Conservation (phyloP, 2,888 invertebrate species). For the Ditylenchus weischeri region DNA sequence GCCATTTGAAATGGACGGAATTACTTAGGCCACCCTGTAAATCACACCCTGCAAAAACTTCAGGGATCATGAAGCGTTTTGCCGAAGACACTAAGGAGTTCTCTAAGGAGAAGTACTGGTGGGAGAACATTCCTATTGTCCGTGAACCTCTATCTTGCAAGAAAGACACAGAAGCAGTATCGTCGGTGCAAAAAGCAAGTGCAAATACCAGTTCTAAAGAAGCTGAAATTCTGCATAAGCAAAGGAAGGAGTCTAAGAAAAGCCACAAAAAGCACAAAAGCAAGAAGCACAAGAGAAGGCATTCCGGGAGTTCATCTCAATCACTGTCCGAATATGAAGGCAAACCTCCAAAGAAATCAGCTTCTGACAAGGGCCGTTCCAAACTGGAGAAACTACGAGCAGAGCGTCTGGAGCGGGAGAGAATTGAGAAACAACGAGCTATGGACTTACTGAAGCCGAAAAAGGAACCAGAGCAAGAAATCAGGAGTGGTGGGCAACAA, state of each 20-base stretch:
- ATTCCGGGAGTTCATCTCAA: constrained; percentile 8
- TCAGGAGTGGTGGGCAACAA: constrained; percentile 22
- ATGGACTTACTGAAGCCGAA: constrained; percentile 70
- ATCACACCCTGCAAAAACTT: constrained; percentile 7
- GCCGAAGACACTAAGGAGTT: constrained; percentile 68
- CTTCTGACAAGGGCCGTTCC: constrained; percentile 37
- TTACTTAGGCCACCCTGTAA: no score
- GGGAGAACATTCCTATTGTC: constrained; percentile 66
- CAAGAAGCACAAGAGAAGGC: constrained; percentile 21
- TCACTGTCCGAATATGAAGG: not conserved
- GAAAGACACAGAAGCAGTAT: not conserved
- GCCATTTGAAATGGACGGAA: no score
- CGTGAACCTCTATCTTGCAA: constrained; percentile 12
- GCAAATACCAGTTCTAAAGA: constrained; percentile 10
- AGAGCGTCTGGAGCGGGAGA: constrained; percentile 77
- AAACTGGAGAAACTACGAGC: constrained; percentile 71
- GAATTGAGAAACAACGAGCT: constrained; percentile 72
- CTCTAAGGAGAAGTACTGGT: constrained; percentile 75
- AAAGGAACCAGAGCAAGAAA: constrained; percentile 63
- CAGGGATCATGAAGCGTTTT: constrained; percentile 78
- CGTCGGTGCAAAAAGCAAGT: no score
- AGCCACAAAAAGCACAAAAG: constrained; percentile 33
- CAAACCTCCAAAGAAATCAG: constrained; percentile 19
- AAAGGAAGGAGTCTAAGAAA: constrained; percentile 5
- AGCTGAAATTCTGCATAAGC: constrained; percentile 7